Percentiles rank a stretch among this genome's conserved stretches.
These are phyloP conservation scores for Hipposideros armiger DNA, from an alignment of 2,113 vertebrate genomes.

Conservation along the genomic window DNA sequence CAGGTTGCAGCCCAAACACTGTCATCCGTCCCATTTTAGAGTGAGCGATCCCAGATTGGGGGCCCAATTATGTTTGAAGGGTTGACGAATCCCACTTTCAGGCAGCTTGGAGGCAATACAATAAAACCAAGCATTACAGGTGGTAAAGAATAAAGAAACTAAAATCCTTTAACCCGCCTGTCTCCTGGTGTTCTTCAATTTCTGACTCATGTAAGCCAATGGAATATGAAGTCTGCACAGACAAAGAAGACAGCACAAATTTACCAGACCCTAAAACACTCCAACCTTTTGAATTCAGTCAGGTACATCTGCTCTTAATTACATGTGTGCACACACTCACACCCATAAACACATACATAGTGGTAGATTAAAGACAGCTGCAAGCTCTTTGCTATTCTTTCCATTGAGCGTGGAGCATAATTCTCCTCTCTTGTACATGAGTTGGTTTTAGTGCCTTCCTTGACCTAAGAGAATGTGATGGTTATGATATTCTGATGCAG, in stretches of 20 bases:
- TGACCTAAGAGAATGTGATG: background rate
- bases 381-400: background rate
- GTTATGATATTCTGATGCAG: background rate
- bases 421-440: background rate
- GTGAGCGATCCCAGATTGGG: background rate
- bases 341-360: background rate
- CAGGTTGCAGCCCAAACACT: background rate
- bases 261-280: conserved; percentile 54
- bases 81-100: background rate
- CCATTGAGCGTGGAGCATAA: background rate
- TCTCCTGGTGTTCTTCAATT: background rate
- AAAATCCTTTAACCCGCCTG: background rate
- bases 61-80: background rate
- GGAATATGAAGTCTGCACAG: conserved; percentile 35
- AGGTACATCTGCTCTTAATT: conserved; percentile 74
- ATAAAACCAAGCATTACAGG: background rate
- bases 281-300: conserved; percentile 59
- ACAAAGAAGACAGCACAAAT: conserved; percentile 32
- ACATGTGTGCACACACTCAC: background rate
- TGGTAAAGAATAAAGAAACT: conserved; percentile 60
- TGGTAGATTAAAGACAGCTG: conserved; percentile 66
- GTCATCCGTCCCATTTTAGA: background rate
- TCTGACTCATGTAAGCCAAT: conserved; percentile 38
- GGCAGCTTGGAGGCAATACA: background rate
- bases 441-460: background rate